Evolutionary conservation across 2,888 invertebrate species (phyloP).

Genomic region (Xestia xanthographa): DNA sequence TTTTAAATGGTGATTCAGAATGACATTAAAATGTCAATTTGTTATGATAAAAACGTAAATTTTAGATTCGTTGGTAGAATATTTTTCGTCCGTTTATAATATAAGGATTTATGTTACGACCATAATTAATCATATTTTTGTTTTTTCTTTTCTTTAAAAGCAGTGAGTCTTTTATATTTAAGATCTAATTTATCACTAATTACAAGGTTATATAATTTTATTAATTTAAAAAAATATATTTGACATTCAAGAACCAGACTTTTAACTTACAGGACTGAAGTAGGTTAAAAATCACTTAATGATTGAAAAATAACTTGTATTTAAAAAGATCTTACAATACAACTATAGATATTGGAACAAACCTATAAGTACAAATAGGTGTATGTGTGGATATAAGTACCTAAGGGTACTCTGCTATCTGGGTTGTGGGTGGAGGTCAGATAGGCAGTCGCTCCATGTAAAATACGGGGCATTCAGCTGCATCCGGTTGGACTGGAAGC

Average conservation of each 20-base stretch:
- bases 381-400: no score
- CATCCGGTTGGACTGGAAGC: no score
- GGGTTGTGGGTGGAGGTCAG: no score
- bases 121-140: constrained; percentile 47
- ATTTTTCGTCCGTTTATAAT: constrained; percentile 48
- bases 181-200: constrained; percentile 9
- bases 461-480: no score
- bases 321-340: neutral
- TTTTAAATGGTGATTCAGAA: constrained; percentile 62
- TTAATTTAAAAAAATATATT: neutral
- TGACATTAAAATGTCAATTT: constrained; percentile 65
- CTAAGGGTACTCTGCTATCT: neutral
- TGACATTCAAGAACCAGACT: neutral
- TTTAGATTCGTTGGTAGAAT: constrained; percentile 42
- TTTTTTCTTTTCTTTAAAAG: constrained; percentile 4
- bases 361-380: neutral
- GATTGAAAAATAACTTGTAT: neutral
- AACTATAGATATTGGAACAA: neutral
- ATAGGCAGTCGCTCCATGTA: no score
- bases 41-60: constrained; percentile 58
- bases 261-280: neutral
- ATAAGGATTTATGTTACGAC: constrained; percentile 46
- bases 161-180: neutral
- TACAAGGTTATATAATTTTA: neutral
- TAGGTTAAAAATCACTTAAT: neutral